Conservation (phyloP, 2,888 invertebrate species). For the Germaria angustata region DNA sequence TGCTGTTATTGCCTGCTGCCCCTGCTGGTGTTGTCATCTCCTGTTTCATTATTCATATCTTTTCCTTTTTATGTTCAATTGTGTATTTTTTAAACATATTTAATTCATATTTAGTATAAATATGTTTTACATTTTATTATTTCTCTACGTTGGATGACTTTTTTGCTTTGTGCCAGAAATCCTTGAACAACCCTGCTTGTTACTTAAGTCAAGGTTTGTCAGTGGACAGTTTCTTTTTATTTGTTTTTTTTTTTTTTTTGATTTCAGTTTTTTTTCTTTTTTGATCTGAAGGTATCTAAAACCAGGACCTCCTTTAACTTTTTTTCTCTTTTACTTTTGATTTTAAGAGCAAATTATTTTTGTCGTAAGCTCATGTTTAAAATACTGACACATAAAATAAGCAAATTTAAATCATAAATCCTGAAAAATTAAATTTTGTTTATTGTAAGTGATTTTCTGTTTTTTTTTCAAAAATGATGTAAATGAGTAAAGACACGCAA, state of each 20-base stretch:
- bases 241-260: background rate
- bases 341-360: constrained; percentile 22
- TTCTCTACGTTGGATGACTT: background rate
- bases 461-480: background rate
- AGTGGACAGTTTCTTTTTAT: constrained; percentile 9
- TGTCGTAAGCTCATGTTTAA: constrained; percentile 29
- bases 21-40: constrained; percentile 34
- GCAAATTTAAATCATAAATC: constrained; percentile 25
- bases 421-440: constrained; percentile 13
- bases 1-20: background rate
- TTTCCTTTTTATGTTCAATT: constrained; percentile 18
- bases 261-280: constrained; percentile 16
- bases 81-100: constrained; percentile 6
- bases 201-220: constrained; percentile 31
- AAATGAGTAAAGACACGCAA: background rate
- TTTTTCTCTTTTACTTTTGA: background rate
- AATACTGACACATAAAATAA: constrained; percentile 29
- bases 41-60: constrained; percentile 45
- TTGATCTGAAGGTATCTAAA: constrained; percentile 18
- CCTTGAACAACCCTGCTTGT: constrained; percentile 49
- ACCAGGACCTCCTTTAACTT: constrained; percentile 43
- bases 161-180: constrained; percentile 3
- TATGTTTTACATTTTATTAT: constrained; percentile 38
- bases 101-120: constrained; percentile 51
- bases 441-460: background rate